Evolutionary conservation across 2,888 invertebrate genomes (phyloP), one percentile per base, ranked within the genome.

Genomic region (Theretra japonica): DNA sequence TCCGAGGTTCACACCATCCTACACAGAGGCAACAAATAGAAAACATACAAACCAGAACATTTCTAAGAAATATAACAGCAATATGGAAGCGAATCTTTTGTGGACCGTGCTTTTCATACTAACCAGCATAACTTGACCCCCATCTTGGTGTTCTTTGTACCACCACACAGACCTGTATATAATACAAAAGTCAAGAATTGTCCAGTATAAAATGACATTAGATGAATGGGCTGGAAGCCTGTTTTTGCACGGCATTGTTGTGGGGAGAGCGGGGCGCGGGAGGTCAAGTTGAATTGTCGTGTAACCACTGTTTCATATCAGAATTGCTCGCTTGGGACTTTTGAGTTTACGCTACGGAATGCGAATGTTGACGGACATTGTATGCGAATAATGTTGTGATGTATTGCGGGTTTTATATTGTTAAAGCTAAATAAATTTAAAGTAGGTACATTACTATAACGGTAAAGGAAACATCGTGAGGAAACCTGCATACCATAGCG

Each of bases 61-160:
- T 80, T 73, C 84, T 77, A 82, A 86, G 88, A 88, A 87, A 88
- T 89, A 88, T 88, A 86, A 87, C 85, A 80, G 85, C 84, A 83
- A 87, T 88, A 87, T 73, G 70, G 68, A 71, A 74, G 23, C 23
- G 59, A 74, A 73, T 72, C 73, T 73, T 74, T 70, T 58, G 60
- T 58, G 28, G 62, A 53, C 70, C 53, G 53, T 68, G 69, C 76
- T 17, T 41, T 21, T 65, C 25, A 25, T 23, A 6, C 5, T 53
- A 53, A 17, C 65, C 65, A 65, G 65, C 17, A 15, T 25, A 48
- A 41, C 65, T 48, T 23, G 65, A 48, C 23, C 65, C 17, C 15
- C 21, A 19, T 48, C n/a, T 15, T 2, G 23, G 48, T 65, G 17
- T 15, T 23, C 23, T 65, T 17, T 21, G 15, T 65, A 21, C 6